Conservation (phyloP, 2,888 invertebrate genomes). For the Meghimatium bilineatum region DNA sequence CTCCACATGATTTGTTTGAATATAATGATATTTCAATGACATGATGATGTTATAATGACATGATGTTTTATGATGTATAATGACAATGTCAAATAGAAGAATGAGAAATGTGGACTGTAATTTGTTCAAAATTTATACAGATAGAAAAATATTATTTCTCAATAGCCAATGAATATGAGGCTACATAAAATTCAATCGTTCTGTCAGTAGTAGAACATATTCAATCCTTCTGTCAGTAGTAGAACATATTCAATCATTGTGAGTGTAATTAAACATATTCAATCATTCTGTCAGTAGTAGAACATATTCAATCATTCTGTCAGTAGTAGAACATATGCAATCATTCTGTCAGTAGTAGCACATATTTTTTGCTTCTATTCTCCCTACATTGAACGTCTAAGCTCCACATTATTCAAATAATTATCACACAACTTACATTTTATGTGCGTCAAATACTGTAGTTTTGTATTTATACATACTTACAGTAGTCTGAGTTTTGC, state of each 20-base stretch:
- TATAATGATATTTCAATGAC: neutral
- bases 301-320: too few species aligned
- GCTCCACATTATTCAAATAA: too few species aligned
- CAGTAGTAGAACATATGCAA: too few species aligned
- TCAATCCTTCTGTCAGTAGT: neutral
- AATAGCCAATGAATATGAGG: neutral
- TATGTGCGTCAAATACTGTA: too few species aligned
- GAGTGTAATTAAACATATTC: neutral
- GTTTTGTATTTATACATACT: too few species aligned
- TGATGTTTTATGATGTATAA: too few species aligned
- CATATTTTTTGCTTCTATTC: neutral
- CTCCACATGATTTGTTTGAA: neutral
- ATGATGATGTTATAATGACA: neutral
- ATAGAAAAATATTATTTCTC: neutral
- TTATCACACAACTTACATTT: too few species aligned
- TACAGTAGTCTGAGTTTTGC: too few species aligned
- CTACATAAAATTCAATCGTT: neutral
- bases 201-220: neutral
- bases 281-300: too few species aligned
- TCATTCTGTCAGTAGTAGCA: too few species aligned
- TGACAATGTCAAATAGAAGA: neutral
- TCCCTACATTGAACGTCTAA: too few species aligned
- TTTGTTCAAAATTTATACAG: neutral
- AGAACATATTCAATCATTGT: neutral
- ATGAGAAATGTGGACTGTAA: neutral